Percentiles rank a stretch among this genome's conserved stretches.
Evolutionary conservation across 1,140 invertebrate genomes (phyloP).

Genomic region (Antheraea pernyi): DNA sequence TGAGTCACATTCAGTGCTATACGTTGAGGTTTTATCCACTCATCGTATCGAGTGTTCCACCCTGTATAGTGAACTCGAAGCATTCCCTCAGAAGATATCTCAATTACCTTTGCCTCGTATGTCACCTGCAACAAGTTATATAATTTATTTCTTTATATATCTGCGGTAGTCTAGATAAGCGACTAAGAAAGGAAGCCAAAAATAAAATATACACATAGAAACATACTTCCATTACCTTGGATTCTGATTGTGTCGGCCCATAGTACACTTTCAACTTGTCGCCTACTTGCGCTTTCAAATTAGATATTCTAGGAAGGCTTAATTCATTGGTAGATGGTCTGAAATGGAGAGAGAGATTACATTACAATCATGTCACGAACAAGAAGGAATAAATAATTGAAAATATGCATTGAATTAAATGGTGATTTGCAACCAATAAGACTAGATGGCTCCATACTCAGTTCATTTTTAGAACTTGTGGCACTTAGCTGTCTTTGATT

Average conservation of each 20-base stretch:
- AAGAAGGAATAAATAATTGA: conserved; percentile 3
- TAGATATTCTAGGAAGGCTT: conserved; percentile 35
- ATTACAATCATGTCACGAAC: background rate
- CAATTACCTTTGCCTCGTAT: conserved; percentile 97
- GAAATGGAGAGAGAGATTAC: conserved; percentile 10
- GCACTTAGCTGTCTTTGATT: no score
- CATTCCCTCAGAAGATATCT: conserved; percentile 83
- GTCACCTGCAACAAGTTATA: conserved; percentile 80
- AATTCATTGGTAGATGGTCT: conserved; percentile 56
- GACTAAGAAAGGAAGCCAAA: background rate
- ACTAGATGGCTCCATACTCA: no score
- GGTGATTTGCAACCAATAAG: no score
- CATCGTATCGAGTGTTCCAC: conserved; percentile 98
- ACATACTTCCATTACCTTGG: conserved; percentile 54
- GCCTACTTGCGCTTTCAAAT: conserved; percentile 83
- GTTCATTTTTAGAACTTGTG: no score
- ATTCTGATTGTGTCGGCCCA: conserved; percentile 87
- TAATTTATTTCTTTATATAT: background rate
- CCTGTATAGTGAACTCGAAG: conserved; percentile 97
- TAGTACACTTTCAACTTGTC: conserved; percentile 96
- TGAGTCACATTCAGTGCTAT: conserved; percentile 93
- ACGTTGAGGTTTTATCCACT: conserved; percentile 93
- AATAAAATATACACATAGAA: background rate
- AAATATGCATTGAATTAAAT: no score
- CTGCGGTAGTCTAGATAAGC: background rate